A percentile compares a stretch with the other conserved stretches of the same genome.
These are phyloP conservation scores for Drosophila tropicalis DNA, from an alignment of 1,140 invertebrate genomes.

Conservation along the genomic window DNA sequence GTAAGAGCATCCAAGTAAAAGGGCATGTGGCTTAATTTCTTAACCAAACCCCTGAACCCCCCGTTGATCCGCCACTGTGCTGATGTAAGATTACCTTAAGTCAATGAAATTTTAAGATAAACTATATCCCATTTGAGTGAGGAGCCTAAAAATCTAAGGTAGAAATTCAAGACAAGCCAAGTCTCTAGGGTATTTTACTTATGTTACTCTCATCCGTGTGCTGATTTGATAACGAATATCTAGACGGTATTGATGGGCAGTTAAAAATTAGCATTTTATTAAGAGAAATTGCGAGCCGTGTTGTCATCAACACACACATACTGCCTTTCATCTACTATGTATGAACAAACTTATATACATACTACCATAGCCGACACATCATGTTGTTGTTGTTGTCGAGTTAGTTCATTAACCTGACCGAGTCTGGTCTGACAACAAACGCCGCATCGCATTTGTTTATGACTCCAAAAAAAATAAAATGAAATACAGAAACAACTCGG, in stretches of 20 bases:
- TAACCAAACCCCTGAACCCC: no score
- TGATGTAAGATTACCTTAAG: no score
- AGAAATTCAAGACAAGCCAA: no score
- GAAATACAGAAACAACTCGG: background rate
- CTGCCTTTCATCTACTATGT: constrained; percentile 6
- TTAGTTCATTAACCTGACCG: constrained; percentile 68
- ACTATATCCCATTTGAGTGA: no score
- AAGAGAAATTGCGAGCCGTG: constrained; percentile 53
- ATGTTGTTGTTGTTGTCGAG: constrained; percentile 7
- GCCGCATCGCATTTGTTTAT: constrained; percentile 64
- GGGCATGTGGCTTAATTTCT: no score
- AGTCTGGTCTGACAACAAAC: constrained; percentile 10
- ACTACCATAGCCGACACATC: background rate
- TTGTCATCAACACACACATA: constrained; percentile 37
- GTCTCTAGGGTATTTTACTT: background rate
- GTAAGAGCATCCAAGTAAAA: no score
- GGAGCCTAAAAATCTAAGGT: no score
- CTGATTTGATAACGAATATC: constrained; percentile 33
- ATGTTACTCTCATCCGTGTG: background rate
- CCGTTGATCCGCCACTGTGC: no score
- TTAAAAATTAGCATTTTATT: constrained; percentile 73
- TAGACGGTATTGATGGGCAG: constrained; percentile 1
- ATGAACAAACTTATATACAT: no score
- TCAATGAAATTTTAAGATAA: no score
- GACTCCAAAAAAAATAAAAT: constrained; percentile 33